Evolutionary conservation across 2,797 vertebrate species (phyloP).

Genomic region (Melanotaenia trifasciata): DNA sequence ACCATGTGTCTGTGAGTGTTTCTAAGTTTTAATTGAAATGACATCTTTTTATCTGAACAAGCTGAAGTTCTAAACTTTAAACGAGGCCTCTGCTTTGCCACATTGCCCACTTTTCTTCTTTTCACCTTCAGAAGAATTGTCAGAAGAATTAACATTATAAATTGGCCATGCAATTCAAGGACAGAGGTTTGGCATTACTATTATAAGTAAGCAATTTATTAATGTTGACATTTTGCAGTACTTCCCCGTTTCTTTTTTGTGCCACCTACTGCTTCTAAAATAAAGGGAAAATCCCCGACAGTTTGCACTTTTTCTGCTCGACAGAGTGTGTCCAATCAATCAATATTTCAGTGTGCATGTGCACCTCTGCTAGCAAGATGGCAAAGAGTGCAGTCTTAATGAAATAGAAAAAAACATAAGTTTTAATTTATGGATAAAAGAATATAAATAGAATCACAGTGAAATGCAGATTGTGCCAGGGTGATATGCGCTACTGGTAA

Average conservation of each 20-base stretch:
- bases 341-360: conserved; percentile 6
- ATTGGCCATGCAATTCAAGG: not conserved
- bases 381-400: not conserved
- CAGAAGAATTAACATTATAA: not conserved
- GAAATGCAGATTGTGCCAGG: not conserved
- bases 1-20: conserved; percentile 2
- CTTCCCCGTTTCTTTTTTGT: no score
- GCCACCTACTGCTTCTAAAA: no score
- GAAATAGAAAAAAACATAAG: not conserved
- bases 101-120: not conserved
- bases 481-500: not conserved
- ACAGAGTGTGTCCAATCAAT: conserved; percentile 52
- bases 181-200: not conserved
- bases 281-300: no score
- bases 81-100: not conserved
- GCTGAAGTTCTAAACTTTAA: conserved; percentile 20
- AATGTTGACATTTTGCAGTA: no score
- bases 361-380: not conserved
- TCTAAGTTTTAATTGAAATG: conserved; percentile 23
- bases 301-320: no score
- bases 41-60: conserved; percentile 22
- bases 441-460: not conserved
- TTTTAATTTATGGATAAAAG: conserved; percentile 2
- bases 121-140: conserved; percentile 5
- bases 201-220: no score